Percentiles rank a stretch among this genome's conserved stretches.
Evolutionary conservation across 2,113 vertebrate genomes (phyloP).

Genomic region (Paralichthys olivaceus): DNA sequence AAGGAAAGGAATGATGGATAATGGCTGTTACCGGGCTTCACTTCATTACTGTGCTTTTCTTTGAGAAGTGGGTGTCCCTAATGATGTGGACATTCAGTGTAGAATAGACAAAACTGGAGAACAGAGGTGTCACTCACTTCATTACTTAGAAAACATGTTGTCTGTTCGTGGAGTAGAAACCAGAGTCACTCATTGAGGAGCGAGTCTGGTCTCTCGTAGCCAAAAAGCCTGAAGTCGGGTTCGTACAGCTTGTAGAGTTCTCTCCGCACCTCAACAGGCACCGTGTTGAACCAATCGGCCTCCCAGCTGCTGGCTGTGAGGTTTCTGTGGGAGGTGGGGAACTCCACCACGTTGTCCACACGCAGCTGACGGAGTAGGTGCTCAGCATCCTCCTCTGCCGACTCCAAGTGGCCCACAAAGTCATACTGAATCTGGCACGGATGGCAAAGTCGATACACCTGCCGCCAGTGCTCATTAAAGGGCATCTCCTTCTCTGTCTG

Average conservation of each 20-base stretch:
- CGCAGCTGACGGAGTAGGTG: constrained; percentile 90
- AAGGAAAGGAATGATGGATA: neutral
- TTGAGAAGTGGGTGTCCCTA: constrained; percentile 7
- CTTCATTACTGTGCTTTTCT: constrained; percentile 45
- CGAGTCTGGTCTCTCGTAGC: constrained; percentile 92
- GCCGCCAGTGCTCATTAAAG: constrained; percentile 98
- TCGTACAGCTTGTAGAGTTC: constrained; percentile 95
- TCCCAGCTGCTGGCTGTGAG: constrained; percentile 93
- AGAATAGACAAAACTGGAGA: constrained; percentile 10
- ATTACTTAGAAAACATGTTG: neutral
- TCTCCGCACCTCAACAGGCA: constrained; percentile 87
- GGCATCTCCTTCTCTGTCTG: constrained; percentile 90
- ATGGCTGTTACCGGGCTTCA: constrained; percentile 15
- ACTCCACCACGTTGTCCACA: constrained; percentile 90
- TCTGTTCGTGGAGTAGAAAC: constrained; percentile 7
- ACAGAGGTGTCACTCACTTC: constrained; percentile 13
- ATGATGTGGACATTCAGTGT: constrained; percentile 27
- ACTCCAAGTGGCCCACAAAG: constrained; percentile 97
- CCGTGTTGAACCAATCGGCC: constrained; percentile 90
- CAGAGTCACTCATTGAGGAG: constrained; percentile 86
- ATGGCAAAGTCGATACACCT: constrained; percentile 94
- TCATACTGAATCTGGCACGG: constrained; percentile 99
- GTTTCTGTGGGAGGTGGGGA: constrained; percentile 91
- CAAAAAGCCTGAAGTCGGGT: constrained; percentile 95
- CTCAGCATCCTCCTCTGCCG: constrained; percentile 90